phyloP scores from a whole-genome alignment of 1,140 invertebrate genomes.

The Drosophila virilis region DNA sequence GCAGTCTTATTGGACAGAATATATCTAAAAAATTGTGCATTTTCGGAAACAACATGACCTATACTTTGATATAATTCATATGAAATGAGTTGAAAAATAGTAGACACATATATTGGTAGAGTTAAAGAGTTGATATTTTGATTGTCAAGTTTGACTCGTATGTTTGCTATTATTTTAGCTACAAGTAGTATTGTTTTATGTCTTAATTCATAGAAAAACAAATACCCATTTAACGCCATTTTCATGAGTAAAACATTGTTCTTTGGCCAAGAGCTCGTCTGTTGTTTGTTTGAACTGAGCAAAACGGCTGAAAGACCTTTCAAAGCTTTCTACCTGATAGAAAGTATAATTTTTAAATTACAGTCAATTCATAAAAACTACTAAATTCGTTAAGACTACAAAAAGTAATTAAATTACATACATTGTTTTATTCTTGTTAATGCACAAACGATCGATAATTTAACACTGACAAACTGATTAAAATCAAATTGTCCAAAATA shows the following conservation, averaged over 20 bases:
- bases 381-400: slow-evolving; percentile 11
- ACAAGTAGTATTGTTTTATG: slow-evolving; percentile 29
- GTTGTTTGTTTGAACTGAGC: background rate
- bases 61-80: slow-evolving; percentile 12
- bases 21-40: slow-evolving; percentile 17
- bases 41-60: slow-evolving; percentile 26
- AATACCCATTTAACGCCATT: slow-evolving; percentile 7
- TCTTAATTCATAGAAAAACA: slow-evolving; percentile 21
- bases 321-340: slow-evolving; percentile 2
- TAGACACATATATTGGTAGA: slow-evolving; percentile 38
- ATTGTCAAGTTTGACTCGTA: slow-evolving; percentile 40
- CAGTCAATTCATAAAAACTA: slow-evolving; percentile 15
- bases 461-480: slow-evolving; percentile 34
- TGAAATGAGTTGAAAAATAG: slow-evolving; percentile 31
- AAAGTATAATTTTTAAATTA: slow-evolving; percentile 10
- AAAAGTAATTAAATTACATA: slow-evolving; percentile 44
- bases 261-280: background rate
- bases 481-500: slow-evolving; percentile 38
- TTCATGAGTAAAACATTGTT: background rate
- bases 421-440: slow-evolving; percentile 51
- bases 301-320: background rate
- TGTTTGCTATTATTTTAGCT: slow-evolving; percentile 36
- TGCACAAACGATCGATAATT: slow-evolving; percentile 34
- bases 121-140: slow-evolving; percentile 38
- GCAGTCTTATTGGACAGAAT: slow-evolving; percentile 15